Percentiles rank a stretch among this genome's conserved stretches.
These are phyloP conservation scores for Laterallus jamaicensis DNA, from an alignment of 2,113 vertebrate species.

Conservation along the genomic window DNA sequence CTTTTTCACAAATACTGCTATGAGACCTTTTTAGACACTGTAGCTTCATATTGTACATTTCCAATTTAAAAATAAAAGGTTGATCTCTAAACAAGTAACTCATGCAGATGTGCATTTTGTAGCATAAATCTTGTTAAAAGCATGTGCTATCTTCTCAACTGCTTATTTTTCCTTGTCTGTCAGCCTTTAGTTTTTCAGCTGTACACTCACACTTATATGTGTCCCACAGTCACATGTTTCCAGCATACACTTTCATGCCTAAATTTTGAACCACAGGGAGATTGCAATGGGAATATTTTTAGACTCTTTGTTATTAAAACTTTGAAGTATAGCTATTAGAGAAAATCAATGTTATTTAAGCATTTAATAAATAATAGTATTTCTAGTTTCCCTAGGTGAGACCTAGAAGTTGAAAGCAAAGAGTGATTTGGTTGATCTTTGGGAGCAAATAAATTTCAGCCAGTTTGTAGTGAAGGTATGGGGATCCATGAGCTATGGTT, in stretches of 20 bases:
- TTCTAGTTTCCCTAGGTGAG: not conserved
- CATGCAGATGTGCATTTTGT: not conserved
- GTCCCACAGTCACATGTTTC: not conserved
- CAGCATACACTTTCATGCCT: not conserved
- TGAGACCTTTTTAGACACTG: not conserved
- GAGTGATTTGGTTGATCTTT: not conserved
- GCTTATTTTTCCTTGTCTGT: not conserved
- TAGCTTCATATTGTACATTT: not conserved
- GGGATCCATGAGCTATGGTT: not conserved
- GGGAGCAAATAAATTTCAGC: not conserved
- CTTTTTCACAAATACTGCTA: not conserved
- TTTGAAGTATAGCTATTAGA: not conserved
- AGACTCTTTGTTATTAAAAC: not conserved
- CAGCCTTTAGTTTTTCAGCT: not conserved
- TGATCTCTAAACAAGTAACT: not conserved
- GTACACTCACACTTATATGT: not conserved
- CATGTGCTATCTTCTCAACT: not conserved
- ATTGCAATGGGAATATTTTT: not conserved
- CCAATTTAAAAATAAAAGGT: not conserved
- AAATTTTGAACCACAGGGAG: not conserved
- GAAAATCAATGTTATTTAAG: not conserved
- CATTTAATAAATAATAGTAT: not conserved
- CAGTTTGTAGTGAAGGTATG: not conserved
- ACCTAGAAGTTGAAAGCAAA: not conserved
- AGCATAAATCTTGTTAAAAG: not conserved